Evolutionary conservation across 2,888 invertebrate genomes (phyloP).

Genomic region (Rhabditophanes sp.): DNA sequence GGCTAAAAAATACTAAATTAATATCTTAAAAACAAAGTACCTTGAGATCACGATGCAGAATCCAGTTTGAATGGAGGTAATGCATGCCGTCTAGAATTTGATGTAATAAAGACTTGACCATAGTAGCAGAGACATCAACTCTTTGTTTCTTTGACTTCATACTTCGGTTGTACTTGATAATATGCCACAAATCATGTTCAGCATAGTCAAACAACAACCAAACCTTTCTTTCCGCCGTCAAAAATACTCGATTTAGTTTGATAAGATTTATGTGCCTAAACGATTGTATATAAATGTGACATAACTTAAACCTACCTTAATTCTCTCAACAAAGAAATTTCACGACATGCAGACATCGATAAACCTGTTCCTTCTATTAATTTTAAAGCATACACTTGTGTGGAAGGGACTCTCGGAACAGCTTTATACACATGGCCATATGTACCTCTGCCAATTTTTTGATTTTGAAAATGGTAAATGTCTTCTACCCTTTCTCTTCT

Average conservation of each 20-base stretch:
- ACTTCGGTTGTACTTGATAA: conserved; percentile 92
- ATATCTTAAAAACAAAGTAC: conserved; percentile 1
- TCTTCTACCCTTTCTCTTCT: conserved; percentile 65
- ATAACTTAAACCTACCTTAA: conserved; percentile 54
- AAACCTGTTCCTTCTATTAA: conserved; percentile 96
- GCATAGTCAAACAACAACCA: conserved; percentile 95
- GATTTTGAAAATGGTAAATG: conserved; percentile 90
- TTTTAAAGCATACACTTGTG: conserved; percentile 88
- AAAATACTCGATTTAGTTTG: conserved; percentile 79
- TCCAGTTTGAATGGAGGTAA: conserved; percentile 97
- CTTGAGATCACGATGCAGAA: conserved; percentile 74
- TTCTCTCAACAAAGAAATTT: conserved; percentile 79
- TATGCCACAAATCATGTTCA: conserved; percentile 98
- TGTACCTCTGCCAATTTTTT: conserved; percentile 58
- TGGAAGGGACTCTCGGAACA: no score
- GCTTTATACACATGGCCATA: no score
- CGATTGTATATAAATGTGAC: no score
- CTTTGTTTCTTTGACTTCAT: conserved; percentile 75
- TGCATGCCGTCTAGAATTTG: conserved; percentile 97
- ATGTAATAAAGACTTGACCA: conserved; percentile 90
- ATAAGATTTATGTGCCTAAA: conserved; percentile 71
- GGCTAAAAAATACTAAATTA: conserved; percentile 10
- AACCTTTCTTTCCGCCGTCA: conserved; percentile 59
- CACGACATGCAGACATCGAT: conserved; percentile 95
- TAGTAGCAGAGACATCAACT: no score